phyloP scores from a whole-genome alignment of 2,888 invertebrate species.

The Pseudoips prasinana region DNA sequence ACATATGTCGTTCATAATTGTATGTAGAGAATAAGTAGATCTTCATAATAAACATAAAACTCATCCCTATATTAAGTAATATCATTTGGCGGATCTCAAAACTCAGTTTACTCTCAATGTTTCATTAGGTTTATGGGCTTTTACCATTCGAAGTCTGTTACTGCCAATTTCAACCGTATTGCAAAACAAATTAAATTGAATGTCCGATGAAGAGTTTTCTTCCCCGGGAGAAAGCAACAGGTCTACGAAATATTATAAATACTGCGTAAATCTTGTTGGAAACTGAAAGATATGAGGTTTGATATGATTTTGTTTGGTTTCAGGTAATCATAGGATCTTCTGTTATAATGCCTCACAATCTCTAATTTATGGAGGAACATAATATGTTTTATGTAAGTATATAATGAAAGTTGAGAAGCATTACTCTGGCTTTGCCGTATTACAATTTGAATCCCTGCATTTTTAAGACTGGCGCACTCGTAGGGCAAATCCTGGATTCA shows the following conservation, averaged over 20 bases:
- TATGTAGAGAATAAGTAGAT: no score
- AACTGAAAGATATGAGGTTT: slow-evolving; percentile 16
- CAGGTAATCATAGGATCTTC: no score
- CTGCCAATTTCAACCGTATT: slow-evolving; percentile 17
- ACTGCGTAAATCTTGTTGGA: slow-evolving; percentile 18
- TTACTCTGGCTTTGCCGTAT: no score
- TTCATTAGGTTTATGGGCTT: slow-evolving; percentile 38
- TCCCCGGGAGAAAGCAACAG: slow-evolving; percentile 33
- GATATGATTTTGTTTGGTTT: slow-evolving; percentile 4
- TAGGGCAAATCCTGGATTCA: no score
- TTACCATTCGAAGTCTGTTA: slow-evolving; percentile 7
- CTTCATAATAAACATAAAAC: no score
- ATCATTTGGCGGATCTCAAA: slow-evolving; percentile 48
- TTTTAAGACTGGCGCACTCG: no score
- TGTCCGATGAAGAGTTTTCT: slow-evolving; percentile 14
- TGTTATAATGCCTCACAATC: no score
- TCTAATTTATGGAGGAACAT: no score
- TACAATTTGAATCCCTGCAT: no score
- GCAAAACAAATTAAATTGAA: not conserved
- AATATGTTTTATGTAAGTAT: no score
- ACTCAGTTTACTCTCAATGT: slow-evolving; percentile 50
- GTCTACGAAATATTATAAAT: slow-evolving; percentile 35
- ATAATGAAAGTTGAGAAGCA: no score
- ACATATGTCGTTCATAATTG: no score
- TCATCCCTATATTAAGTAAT: slow-evolving; percentile 33